These are phyloP conservation scores for Euplagia quadripunctaria DNA, from an alignment of 2,888 invertebrate genomes.

Conservation along the genomic window DNA sequence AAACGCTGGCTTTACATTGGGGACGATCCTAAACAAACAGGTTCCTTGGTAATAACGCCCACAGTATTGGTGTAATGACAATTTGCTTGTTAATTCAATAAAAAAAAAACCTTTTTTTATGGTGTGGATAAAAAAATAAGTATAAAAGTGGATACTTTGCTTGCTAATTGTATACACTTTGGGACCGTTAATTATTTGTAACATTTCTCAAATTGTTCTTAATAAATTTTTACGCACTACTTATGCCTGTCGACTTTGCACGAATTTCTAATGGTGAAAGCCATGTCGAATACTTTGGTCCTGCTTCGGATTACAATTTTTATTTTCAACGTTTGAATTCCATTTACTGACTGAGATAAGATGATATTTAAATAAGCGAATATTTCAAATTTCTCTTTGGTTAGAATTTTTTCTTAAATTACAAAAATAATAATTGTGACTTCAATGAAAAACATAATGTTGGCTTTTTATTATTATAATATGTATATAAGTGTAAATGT, in stretches of 20 bases:
- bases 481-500: no score
- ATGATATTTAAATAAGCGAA: no score
- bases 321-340: background rate
- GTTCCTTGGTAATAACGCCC: conserved; percentile 41
- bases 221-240: background rate
- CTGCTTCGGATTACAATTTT: background rate
- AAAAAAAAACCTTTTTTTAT: conserved; percentile 31
- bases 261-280: background rate
- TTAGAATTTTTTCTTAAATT: no score
- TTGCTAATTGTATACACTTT: background rate
- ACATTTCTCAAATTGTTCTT: conserved; percentile 15
- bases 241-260: background rate
- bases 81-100: conserved; percentile 50
- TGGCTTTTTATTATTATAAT: no score
- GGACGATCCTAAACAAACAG: conserved; percentile 49
- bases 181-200: conserved; percentile 22
- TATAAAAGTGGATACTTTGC: conserved; percentile 15
- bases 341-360: no score
- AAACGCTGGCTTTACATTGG: conserved; percentile 38
- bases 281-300: background rate
- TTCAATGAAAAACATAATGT: no score
- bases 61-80: conserved; percentile 47
- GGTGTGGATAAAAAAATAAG: conserved; percentile 33
- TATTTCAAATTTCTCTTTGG: no score
- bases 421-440: no score